Percentiles rank a stretch among this genome's conserved stretches.
Evolutionary conservation across 1,140 invertebrate species (phyloP).

Genomic region (Bombus pascuorum): DNA sequence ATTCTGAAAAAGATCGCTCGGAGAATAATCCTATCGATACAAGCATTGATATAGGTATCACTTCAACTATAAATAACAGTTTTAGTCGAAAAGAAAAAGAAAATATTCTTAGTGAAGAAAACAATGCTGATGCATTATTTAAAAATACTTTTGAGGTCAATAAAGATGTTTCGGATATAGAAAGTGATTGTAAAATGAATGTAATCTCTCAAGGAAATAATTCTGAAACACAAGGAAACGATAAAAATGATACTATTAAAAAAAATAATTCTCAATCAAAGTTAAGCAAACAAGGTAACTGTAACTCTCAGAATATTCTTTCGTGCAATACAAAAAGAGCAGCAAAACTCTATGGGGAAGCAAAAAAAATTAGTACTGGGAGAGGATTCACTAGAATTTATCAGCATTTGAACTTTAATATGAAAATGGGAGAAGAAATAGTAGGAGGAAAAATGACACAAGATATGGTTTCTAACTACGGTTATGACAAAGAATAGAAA

Average conservation of each 20-base stretch:
- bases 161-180: no score
- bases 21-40: neutral
- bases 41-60: neutral
- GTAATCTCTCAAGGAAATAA: neutral
- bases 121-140: fast-evolving
- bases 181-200: neutral
- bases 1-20: neutral
- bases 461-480: neutral
- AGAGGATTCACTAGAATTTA: conserved; percentile 20
- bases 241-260: neutral
- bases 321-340: neutral
- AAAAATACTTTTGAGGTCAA: neutral
- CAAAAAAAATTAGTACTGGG: conserved; percentile 17
- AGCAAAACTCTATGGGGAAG: neutral
- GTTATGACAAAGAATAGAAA: neutral
- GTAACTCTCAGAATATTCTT: neutral
- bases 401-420: neutral
- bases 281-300: no score
- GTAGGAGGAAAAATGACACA: neutral
- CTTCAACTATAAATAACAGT: neutral
- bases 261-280: neutral
- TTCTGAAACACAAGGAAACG: no score
- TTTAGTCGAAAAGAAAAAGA: no score
- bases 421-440: fast-evolving
- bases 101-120: neutral